Evolutionary conservation across 2,113 vertebrate genomes (phyloP), one percentile per base, ranked within the genome.

Genomic region (Silurus meridionalis): DNA sequence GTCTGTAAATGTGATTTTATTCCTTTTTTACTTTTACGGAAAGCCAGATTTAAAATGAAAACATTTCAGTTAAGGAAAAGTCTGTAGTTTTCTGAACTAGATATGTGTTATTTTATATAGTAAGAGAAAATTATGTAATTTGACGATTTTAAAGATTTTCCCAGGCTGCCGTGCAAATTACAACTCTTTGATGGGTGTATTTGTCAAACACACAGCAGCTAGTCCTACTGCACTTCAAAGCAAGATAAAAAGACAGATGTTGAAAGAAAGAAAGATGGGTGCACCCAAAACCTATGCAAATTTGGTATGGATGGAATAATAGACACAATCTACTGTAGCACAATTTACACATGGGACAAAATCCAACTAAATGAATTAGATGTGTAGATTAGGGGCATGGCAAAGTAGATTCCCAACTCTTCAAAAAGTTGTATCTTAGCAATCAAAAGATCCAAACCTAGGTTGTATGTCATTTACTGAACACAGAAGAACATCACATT

Each of bases 151-250:
- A 15, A 57, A n/a, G 74, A 78, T 78, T 55, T 78, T 78, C n/a
- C n/a, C 74, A 78, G n/a, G 13, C 52, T 57, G 52, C 74, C 7
- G 6, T 78, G 74, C 74, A 78, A 37, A 78, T 78, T 78, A 55
- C 2, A 6, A n/a, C 13, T 78, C 74, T 57, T 55, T 78, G 83
- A 84, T 84, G 72, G 60, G 80, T 86, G 80, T 86, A 89, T 89
- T 84, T 89, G 88, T 82, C 74, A 80, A 87, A 89, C 74, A 87
- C 83, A 85, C 78, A 75, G 82, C 75, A 71, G 69, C 85, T 84
- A 83, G 80, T 57, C 66, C 81, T 85, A 60, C 83, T 89, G 61
- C 79, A 86, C 86, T 60, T 28, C 52, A 9, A 52, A 84, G 85
- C 58, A 85, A 81, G 77, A 84, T 82, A 86, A 89, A 84, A 85